Percentiles rank a stretch among this genome's conserved stretches.
Conservation (phyloP, 2,113 vertebrate species). For the Rhynchomys soricoides region DNA sequence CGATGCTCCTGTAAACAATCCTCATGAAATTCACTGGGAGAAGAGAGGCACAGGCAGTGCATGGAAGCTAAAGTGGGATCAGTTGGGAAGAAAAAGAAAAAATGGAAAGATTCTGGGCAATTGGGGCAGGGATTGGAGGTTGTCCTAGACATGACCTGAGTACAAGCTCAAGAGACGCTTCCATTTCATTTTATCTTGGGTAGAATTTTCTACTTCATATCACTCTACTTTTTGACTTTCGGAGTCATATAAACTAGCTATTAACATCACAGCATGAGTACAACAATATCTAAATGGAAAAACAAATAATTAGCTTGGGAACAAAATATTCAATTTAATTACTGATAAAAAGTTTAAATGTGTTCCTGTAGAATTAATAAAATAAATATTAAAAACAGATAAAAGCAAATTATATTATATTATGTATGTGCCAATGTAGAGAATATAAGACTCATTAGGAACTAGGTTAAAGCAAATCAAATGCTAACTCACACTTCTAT, state of each 20-base stretch:
- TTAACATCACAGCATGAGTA: background rate
- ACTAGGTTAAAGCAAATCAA: background rate
- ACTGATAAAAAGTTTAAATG: constrained; percentile 35
- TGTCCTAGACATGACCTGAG: background rate
- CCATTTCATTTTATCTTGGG: background rate
- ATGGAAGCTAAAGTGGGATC: too few species aligned
- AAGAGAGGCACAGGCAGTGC: background rate
- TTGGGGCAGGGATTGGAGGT: background rate
- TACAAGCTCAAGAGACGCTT: background rate
- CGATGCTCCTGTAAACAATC: background rate
- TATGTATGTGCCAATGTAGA: background rate
- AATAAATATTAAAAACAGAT: background rate
- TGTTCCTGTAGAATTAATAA: constrained; percentile 7
- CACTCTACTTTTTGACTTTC: constrained; percentile 32
- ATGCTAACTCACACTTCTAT: constrained; percentile 11
- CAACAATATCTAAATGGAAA: constrained; percentile 6
- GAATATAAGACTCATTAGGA: background rate
- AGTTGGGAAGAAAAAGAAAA: background rate
- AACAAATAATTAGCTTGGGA: background rate
- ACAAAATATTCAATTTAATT: constrained; percentile 15
- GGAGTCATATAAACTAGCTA: background rate
- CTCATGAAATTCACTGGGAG: background rate
- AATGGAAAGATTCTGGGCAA: background rate
- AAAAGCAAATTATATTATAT: background rate
- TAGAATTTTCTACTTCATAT: background rate